phyloP scores from a whole-genome alignment of 2,113 vertebrate genomes.

The Myocastor coypus region DNA sequence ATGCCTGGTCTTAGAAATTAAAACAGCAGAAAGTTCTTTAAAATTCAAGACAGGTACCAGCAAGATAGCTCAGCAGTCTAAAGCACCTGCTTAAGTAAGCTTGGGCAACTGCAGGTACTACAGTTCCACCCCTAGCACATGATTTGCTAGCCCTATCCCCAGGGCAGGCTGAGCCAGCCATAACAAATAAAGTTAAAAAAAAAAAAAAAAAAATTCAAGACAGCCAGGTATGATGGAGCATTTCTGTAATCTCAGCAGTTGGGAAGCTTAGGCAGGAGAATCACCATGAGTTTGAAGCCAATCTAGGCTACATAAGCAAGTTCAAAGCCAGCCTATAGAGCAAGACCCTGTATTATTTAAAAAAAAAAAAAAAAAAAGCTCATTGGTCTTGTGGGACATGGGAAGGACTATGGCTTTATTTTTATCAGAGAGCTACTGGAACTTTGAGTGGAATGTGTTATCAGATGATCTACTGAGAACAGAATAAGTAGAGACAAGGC shows the following conservation, averaged over 20 bases:
- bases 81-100: too few species aligned
- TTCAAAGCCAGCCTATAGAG: neutral
- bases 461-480: neutral
- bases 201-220: neutral
- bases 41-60: neutral
- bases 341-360: neutral
- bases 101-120: too few species aligned
- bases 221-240: neutral
- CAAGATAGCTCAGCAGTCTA: too few species aligned
- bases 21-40: neutral
- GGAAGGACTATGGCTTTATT: neutral
- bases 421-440: neutral
- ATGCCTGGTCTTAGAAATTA: neutral
- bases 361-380: neutral
- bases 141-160: too few species aligned
- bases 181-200: too few species aligned
- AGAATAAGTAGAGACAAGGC: neutral
- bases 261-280: neutral
- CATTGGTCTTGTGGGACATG: neutral
- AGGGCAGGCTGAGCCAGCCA: too few species aligned
- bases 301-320: neutral
- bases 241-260: neutral
- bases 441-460: neutral
- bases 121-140: too few species aligned
- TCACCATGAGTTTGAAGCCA: neutral